Conservation (phyloP, 2,888 invertebrate genomes). For the Tortrix viridana region DNA sequence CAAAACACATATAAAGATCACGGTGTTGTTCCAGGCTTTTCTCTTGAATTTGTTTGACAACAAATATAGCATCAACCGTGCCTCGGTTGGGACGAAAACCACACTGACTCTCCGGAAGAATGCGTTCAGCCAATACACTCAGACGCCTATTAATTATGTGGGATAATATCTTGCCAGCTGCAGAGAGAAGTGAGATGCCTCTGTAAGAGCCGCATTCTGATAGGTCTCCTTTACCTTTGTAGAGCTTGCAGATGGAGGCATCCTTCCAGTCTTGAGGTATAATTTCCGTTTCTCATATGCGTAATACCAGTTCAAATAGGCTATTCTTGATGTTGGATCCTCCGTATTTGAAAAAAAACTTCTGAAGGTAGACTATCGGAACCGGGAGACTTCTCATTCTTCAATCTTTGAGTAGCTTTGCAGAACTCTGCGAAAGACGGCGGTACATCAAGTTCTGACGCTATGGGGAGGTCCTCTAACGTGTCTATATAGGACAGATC, state of each 20-base stretch:
- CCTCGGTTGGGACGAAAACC: constrained; percentile 1
- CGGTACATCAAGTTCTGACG: too few relatives aligned
- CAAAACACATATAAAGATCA: constrained; percentile 35
- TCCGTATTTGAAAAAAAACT: constrained; percentile 36
- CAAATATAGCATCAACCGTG: constrained; percentile 4
- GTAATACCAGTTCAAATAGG: background rate
- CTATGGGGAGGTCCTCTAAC: too few relatives aligned
- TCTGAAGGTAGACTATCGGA: constrained; percentile 28
- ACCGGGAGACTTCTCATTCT: background rate
- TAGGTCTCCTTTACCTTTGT: constrained; percentile 17
- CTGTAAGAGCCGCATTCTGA: background rate
- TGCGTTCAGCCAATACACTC: background rate
- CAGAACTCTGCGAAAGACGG: too few relatives aligned
- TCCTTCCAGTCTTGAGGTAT: constrained; percentile 33
- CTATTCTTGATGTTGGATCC: background rate
- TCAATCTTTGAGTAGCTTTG: too few relatives aligned
- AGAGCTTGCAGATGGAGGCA: constrained; percentile 33
- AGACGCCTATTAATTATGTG: background rate
- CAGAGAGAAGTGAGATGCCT: constrained; percentile 1
- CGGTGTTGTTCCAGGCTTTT: constrained; percentile 39
- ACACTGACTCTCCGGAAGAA: constrained; percentile 3
- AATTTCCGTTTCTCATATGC: background rate
- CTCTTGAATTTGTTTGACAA: constrained; percentile 26
- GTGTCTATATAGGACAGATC: too few relatives aligned
- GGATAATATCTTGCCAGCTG: constrained; percentile 1